Conservation (phyloP, 2,888 invertebrate species). For the Mesopsocus fuscifrons region DNA sequence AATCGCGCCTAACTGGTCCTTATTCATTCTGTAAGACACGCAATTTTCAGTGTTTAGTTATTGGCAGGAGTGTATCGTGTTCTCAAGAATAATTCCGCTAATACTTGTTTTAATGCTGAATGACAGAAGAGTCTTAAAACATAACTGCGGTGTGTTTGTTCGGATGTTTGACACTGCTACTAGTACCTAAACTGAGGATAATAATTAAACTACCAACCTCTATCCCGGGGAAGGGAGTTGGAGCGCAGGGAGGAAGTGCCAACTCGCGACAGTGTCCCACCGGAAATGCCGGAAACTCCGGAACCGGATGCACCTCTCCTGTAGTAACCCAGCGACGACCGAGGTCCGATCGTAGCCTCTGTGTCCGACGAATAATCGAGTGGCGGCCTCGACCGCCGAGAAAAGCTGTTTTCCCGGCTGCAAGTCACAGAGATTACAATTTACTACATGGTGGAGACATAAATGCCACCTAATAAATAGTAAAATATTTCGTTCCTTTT, state of each 20-base stretch:
- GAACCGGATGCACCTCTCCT: background rate
- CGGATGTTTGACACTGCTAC: too few species aligned
- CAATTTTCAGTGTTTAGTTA: too few species aligned
- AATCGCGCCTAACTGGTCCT: slow-evolving; percentile 19
- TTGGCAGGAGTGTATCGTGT: too few species aligned
- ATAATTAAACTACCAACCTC: too few species aligned
- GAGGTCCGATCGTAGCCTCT: slow-evolving; percentile 44
- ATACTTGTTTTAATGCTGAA: too few species aligned
- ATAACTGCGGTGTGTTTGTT: too few species aligned
- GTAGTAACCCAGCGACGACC: background rate
- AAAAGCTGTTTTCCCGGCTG: slow-evolving; percentile 34
- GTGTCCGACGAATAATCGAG: slow-evolving; percentile 91
- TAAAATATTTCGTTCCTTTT: too few species aligned
- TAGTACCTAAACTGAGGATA: too few species aligned
- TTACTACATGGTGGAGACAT: background rate
- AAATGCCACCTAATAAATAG: too few species aligned
- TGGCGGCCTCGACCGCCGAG: slow-evolving; percentile 42
- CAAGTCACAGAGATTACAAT: slow-evolving; percentile 15
- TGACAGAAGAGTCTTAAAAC: too few species aligned
- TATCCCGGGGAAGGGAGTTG: slow-evolving; percentile 26
- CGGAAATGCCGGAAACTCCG: slow-evolving; percentile 14
- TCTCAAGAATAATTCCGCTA: too few species aligned
- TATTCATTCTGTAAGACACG: too few species aligned
- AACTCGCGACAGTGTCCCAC: slow-evolving; percentile 16
- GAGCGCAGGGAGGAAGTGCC: slow-evolving; percentile 22